Percentiles rank a stretch among this genome's conserved stretches.
Evolutionary conservation across 2,888 invertebrate genomes (phyloP).

Genomic region (Epistrophe grossulariae): DNA sequence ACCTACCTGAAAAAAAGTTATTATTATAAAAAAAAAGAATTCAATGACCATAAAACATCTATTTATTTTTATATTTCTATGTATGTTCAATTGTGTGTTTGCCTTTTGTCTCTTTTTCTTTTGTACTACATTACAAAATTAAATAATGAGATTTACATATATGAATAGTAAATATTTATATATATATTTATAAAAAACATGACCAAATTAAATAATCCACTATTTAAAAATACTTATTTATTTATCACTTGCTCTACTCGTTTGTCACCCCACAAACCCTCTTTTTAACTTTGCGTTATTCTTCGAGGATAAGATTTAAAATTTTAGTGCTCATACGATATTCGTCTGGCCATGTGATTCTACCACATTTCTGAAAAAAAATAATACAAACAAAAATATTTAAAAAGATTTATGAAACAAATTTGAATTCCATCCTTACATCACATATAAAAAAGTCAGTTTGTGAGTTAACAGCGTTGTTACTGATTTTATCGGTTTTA

Average conservation of each 20-base stretch:
- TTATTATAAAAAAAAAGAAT: not conserved
- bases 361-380: conserved; percentile 61
- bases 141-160: conserved; percentile 64
- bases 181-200: conserved; percentile 38
- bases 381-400: not conserved
- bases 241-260: conserved; percentile 57
- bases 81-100: conserved; percentile 31
- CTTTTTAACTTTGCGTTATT: conserved; percentile 10
- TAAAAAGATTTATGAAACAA: not conserved
- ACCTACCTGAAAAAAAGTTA: too few species aligned
- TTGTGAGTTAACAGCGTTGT: conserved; percentile 46
- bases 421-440: conserved; percentile 36
- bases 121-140: conserved; percentile 75
- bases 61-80: conserved; percentile 54
- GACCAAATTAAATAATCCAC: conserved; percentile 55
- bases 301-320: conserved; percentile 44
- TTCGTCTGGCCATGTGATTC: conserved; percentile 64
- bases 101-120: conserved; percentile 34
- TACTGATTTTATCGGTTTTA: conserved; percentile 52
- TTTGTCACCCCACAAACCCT: conserved; percentile 10
- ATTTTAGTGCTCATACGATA: conserved; percentile 55
- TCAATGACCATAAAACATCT: conserved; percentile 59
- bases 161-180: conserved; percentile 44
- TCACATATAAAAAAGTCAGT: conserved; percentile 64
- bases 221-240: conserved; percentile 59